These are phyloP conservation scores for Phymanthus crucifer DNA, from an alignment of 92 coral and sea anemone species.

Conservation along the genomic window DNA sequence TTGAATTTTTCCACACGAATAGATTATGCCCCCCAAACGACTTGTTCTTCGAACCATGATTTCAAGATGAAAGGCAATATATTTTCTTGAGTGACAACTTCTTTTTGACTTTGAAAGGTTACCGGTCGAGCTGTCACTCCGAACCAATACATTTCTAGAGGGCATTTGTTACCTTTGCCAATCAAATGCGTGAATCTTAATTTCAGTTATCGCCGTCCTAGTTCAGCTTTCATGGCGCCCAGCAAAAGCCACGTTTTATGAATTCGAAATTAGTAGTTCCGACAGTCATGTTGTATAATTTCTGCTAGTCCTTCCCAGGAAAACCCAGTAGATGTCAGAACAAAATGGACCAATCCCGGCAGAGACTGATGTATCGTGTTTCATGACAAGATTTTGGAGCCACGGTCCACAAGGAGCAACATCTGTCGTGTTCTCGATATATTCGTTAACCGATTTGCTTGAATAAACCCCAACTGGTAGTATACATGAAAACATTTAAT, in stretches of 20 bases:
- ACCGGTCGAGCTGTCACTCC: constrained; percentile 9
- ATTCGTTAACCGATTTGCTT: constrained; percentile 10
- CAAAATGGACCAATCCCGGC: no score
- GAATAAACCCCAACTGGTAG: not conserved
- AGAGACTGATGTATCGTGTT: no score
- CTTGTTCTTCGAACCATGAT: not conserved
- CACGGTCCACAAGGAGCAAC: not conserved
- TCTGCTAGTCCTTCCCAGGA: not conserved
- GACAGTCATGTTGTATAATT: not conserved
- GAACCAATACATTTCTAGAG: constrained; percentile 12
- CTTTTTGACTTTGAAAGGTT: not conserved
- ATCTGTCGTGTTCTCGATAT: not conserved
- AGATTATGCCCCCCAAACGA: not conserved
- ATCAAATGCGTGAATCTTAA: constrained; percentile 2
- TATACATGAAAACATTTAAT: not conserved
- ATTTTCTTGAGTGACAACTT: not conserved
- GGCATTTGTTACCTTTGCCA: constrained; percentile 20
- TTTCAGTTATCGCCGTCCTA: not conserved
- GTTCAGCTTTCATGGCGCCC: constrained; percentile 4
- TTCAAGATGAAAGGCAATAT: not conserved
- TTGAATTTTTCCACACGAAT: not conserved
- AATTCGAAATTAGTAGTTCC: constrained; percentile 3
- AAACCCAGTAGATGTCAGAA: not conserved
- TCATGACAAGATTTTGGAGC: no score
- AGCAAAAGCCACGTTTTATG: constrained; percentile 8